These are phyloP conservation scores for Hipparchia semele DNA, from an alignment of 2,888 invertebrate genomes.

Conservation along the genomic window DNA sequence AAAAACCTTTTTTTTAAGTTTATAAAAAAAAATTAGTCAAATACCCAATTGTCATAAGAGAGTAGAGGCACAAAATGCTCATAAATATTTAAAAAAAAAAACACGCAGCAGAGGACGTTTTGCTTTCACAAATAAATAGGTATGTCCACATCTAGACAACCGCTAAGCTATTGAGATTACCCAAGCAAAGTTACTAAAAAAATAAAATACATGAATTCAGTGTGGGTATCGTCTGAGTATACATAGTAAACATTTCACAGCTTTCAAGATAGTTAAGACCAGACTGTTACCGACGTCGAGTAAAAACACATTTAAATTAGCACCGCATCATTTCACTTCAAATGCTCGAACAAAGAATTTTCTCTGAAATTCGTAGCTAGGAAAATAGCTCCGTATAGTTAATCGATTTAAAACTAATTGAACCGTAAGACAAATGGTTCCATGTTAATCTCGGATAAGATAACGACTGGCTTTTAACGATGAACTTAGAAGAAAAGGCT, in stretches of 20 bases:
- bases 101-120: not conserved
- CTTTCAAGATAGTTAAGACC: slow-evolving; percentile 15
- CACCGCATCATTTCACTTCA: slow-evolving; percentile 27
- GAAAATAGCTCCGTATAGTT: slow-evolving; percentile 31
- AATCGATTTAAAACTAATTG: slow-evolving; percentile 35
- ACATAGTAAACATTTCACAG: slow-evolving; percentile 15
- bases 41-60: too few species aligned
- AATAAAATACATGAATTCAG: not conserved
- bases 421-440: slow-evolving; percentile 32
- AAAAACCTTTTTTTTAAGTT: too few species aligned
- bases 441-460: slow-evolving; percentile 25
- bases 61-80: too few species aligned
- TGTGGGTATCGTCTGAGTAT: not conserved
- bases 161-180: not conserved
- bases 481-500: too few species aligned
- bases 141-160: not conserved
- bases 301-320: slow-evolving; percentile 32
- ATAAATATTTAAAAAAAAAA: not conserved
- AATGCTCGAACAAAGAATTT: slow-evolving; percentile 25
- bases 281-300: slow-evolving; percentile 21
- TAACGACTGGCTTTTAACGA: not conserved
- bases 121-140: not conserved
- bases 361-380: slow-evolving; percentile 24
- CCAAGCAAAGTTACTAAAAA: not conserved
- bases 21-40: too few species aligned